Conservation (phyloP, 2,797 vertebrate genomes). For the Malacoraja senta region DNA sequence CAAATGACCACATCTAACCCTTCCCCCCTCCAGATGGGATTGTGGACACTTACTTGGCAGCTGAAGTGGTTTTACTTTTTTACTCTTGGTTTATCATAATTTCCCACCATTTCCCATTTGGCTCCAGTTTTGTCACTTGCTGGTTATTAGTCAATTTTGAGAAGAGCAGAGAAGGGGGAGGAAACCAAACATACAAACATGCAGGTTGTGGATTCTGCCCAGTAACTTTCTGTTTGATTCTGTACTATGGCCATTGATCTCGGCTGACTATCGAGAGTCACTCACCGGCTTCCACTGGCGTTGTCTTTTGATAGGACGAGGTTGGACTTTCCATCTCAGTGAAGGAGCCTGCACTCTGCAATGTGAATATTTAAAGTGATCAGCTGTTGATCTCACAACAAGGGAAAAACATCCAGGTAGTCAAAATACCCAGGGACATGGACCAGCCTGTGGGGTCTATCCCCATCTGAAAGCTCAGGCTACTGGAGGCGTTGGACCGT, state of each 20-base stretch:
- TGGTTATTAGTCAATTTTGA: not conserved
- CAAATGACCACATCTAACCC: not conserved
- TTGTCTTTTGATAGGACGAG: slow-evolving; percentile 77
- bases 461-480: not conserved
- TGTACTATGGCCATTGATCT: not conserved
- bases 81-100: not conserved
- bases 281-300: slow-evolving; percentile 78
- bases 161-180: not conserved
- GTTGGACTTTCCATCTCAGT: slow-evolving; percentile 73
- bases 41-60: not conserved
- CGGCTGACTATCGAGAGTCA: slow-evolving; percentile 33
- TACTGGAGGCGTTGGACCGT: no score
- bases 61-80: no score
- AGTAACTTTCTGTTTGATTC: not conserved
- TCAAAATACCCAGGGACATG: not conserved
- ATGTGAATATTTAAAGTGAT: not conserved
- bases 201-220: not conserved
- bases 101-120: no score
- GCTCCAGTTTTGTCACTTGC: not conserved
- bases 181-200: not conserved
- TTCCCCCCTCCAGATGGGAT: not conserved
- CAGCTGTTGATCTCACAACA: not conserved
- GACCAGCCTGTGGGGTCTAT: not conserved
- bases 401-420: not conserved
- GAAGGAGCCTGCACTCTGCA: slow-evolving; percentile 76